These are phyloP conservation scores for Drosophila serrata DNA, from an alignment of 1,140 invertebrate genomes.

Conservation along the genomic window DNA sequence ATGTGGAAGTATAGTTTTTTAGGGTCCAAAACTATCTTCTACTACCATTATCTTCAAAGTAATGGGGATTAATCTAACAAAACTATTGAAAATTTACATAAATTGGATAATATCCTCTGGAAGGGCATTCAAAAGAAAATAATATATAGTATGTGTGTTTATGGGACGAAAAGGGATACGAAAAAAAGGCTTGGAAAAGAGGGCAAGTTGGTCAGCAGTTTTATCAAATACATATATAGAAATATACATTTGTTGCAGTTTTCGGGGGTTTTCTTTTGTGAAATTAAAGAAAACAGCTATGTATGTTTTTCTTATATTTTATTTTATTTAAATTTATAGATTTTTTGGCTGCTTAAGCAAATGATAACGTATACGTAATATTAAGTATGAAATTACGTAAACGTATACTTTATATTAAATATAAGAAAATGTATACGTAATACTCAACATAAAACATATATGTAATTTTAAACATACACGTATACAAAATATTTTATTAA, in stretches of 20 bases:
- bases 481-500: not conserved
- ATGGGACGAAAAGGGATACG: not conserved
- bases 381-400: too few species aligned
- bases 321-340: too few species aligned
- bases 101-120: too few species aligned
- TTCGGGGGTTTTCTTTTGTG: not conserved
- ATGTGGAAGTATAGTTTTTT: too few species aligned
- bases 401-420: not conserved
- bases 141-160: not conserved
- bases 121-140: not conserved
- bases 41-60: not conserved
- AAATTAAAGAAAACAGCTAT: not conserved
- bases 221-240: conserved; percentile 20
- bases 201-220: conserved; percentile 46
- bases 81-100: too few species aligned
- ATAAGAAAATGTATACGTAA: not conserved
- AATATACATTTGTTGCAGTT: conserved; percentile 18
- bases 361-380: not conserved
- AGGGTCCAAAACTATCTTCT: too few species aligned
- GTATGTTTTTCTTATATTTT: not conserved
- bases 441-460: not conserved
- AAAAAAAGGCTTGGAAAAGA: conserved; percentile 8
- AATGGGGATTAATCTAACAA: too few species aligned
- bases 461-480: not conserved
- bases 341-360: not conserved